phyloP scores from a whole-genome alignment of 2,113 vertebrate genomes.

The Elephantulus edwardii region DNA sequence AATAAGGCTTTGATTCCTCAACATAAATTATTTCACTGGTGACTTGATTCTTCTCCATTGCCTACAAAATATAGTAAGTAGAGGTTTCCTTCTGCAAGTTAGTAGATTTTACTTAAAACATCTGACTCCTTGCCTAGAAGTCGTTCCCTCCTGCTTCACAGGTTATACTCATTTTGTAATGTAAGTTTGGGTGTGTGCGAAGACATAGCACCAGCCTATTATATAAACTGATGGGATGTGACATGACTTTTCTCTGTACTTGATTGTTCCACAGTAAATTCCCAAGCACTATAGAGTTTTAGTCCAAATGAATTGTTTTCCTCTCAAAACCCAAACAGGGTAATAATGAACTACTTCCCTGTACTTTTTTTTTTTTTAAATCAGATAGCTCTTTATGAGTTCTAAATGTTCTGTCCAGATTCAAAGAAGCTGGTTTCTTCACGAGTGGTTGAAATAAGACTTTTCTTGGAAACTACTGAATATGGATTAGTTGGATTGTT shows the following conservation, averaged over 20 bases:
- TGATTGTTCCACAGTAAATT: not conserved
- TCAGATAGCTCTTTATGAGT: constrained; percentile 60
- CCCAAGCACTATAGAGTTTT: not conserved
- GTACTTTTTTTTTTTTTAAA: constrained; percentile 80
- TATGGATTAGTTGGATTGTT: constrained; percentile 73
- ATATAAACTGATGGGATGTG: not conserved
- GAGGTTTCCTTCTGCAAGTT: not conserved
- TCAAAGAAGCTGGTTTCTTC: constrained; percentile 53
- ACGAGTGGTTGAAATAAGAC: constrained; percentile 65
- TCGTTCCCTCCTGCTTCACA: not conserved
- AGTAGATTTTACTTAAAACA: not conserved
- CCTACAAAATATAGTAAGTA: not conserved
- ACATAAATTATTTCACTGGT: not conserved
- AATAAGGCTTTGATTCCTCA: not conserved
- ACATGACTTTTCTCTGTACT: not conserved
- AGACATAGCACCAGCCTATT: not conserved
- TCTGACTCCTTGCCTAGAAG: constrained; percentile 2
- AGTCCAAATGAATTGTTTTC: constrained; percentile 69
- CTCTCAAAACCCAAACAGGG: constrained; percentile 77
- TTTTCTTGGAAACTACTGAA: constrained; percentile 76
- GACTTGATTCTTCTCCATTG: not conserved
- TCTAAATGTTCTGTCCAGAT: constrained; percentile 68
- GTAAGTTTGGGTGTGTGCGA: not conserved
- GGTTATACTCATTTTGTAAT: not conserved
- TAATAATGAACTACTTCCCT: constrained; percentile 77